These are phyloP conservation scores for Parnassius glacialis DNA, from an alignment of 2,888 invertebrate genomes.

Conservation along the genomic window DNA sequence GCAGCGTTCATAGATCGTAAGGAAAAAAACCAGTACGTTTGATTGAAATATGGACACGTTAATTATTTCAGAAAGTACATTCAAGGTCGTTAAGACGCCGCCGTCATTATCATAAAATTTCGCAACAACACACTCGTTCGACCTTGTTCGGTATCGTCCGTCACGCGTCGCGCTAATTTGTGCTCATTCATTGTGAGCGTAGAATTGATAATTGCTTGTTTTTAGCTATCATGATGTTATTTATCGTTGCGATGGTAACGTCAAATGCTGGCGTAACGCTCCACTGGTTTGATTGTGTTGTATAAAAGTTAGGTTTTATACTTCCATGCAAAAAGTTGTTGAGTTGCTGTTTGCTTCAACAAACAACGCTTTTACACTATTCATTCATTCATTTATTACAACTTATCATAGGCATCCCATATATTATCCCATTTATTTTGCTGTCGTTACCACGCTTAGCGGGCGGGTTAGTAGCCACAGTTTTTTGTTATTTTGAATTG, in stretches of 20 bases:
- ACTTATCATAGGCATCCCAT: no score
- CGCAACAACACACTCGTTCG: conserved; percentile 46
- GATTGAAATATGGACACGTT: conserved; percentile 30
- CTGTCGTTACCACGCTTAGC: no score
- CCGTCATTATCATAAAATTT: conserved; percentile 54
- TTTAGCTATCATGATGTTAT: conserved; percentile 4
- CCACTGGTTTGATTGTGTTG: conserved; percentile 23
- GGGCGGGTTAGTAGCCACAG: no score
- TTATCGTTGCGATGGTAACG: conserved; percentile 23
- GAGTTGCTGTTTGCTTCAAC: no score
- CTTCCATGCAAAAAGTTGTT: no score
- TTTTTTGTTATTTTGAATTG: no score
- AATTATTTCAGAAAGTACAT: conserved; percentile 37
- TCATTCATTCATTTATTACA: no score
- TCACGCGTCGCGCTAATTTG: conserved; percentile 27
- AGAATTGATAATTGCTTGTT: conserved; percentile 22
- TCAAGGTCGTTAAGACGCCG: conserved; percentile 41
- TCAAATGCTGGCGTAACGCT: conserved; percentile 16
- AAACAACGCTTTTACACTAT: no score
- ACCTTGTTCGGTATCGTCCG: conserved; percentile 35
- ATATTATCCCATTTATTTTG: no score
- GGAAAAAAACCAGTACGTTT: neutral
- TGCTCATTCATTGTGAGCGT: conserved; percentile 9
- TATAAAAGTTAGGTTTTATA: conserved; percentile 13
- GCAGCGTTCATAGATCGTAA: neutral